phyloP scores from a whole-genome alignment of 2,797 vertebrate species.

The Scolopax bukidnonensis region DNA sequence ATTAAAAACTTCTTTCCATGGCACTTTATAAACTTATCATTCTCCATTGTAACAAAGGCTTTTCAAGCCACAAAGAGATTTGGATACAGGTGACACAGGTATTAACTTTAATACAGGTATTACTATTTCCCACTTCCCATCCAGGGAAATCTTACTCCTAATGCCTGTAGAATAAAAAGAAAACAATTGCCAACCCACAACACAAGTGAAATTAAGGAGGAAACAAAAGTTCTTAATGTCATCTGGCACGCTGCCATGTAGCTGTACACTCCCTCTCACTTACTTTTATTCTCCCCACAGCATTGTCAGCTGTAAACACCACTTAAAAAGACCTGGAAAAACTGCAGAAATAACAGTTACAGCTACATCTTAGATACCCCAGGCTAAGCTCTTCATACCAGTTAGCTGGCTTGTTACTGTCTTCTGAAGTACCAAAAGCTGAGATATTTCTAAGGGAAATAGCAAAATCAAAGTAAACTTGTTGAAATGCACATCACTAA shows the following conservation, averaged over 20 bases:
- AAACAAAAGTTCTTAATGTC: not conserved
- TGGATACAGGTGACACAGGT: too few species aligned
- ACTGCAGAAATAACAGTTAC: not conserved
- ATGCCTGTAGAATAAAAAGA: not conserved
- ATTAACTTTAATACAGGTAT: not conserved
- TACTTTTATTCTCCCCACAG: not conserved
- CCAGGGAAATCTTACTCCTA: not conserved
- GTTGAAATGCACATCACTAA: not conserved
- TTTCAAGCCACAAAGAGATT: not conserved
- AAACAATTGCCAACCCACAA: not conserved
- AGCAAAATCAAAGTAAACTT: not conserved
- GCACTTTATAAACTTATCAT: not conserved
- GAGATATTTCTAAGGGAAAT: not conserved
- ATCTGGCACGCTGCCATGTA: not conserved
- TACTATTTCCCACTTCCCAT: not conserved
- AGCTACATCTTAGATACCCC: not conserved
- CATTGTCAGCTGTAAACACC: not conserved
- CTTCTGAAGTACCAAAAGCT: not conserved
- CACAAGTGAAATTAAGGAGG: not conserved
- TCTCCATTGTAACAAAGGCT: constrained; percentile 2
- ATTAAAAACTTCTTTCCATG: constrained; percentile 1
- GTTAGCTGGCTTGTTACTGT: not conserved
- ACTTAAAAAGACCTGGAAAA: not conserved
- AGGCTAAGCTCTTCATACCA: not conserved
- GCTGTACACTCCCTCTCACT: not conserved